These are phyloP conservation scores for Erebia aethiops DNA, from an alignment of 2,888 invertebrate genomes.

Conservation along the genomic window DNA sequence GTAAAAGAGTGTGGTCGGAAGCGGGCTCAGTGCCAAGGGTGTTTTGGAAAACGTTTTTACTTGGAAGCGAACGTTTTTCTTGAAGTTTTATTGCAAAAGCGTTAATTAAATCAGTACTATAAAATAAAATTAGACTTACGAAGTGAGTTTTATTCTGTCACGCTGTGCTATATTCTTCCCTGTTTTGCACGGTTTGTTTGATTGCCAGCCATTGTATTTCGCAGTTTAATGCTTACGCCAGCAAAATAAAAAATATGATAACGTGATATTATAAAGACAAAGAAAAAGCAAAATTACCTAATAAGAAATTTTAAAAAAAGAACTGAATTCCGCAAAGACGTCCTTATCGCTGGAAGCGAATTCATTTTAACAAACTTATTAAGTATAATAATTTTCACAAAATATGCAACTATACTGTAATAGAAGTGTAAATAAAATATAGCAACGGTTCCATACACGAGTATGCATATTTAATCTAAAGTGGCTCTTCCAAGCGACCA, in stretches of 20 bases:
- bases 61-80: conserved; percentile 18
- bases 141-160: not conserved
- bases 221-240: no score
- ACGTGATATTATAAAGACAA: no score
- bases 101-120: not conserved
- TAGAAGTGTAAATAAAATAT: not conserved
- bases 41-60: conserved; percentile 39
- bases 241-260: no score
- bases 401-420: not conserved
- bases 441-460: conserved; percentile 3
- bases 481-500: conserved; percentile 18
- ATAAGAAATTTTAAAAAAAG: no score
- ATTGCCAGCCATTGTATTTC: no score
- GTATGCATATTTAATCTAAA: conserved; percentile 13
- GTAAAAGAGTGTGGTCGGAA: conserved; percentile 40
- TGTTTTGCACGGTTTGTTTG: no score
- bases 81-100: not conserved
- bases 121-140: not conserved
- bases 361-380: not conserved
- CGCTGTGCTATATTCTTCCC: no score
- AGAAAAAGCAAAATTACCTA: no score
- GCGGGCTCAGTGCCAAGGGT: conserved; percentile 43
- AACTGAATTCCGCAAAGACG: no score
- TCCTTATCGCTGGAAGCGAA: not conserved
- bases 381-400: not conserved